Evolutionary conservation across 2,113 vertebrate genomes (phyloP).

Genomic region (Athene noctua): DNA sequence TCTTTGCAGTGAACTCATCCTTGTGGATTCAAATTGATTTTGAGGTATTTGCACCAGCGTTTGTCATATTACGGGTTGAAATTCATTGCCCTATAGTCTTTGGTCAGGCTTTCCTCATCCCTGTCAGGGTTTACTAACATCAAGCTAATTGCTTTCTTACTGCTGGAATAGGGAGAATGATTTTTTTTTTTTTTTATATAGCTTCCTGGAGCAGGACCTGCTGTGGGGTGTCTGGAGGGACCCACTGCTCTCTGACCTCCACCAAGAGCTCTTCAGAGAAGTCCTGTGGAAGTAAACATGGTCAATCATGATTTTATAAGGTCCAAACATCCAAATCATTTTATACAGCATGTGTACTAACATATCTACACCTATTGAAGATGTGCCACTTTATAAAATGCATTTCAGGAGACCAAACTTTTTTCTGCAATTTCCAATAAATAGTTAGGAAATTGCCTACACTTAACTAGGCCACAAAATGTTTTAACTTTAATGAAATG

Average conservation of each 20-base stretch:
- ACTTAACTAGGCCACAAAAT: neutral
- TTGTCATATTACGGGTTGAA: neutral
- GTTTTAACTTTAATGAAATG: conserved; percentile 1
- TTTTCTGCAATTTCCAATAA: neutral
- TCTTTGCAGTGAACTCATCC: neutral
- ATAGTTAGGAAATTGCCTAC: neutral
- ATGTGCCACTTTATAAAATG: neutral
- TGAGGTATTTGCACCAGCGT: neutral
- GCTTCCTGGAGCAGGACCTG: neutral
- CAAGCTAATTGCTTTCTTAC: neutral
- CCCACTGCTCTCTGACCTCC: neutral
- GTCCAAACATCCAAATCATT: neutral
- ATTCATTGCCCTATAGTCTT: neutral
- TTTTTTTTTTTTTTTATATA: neutral
- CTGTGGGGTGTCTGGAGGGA: neutral
- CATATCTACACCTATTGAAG: neutral
- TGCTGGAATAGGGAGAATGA: neutral
- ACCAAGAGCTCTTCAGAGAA: neutral
- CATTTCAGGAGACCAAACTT: neutral
- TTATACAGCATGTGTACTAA: neutral
- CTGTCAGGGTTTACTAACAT: neutral
- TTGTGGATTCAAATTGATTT: neutral
- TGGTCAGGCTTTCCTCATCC: neutral
- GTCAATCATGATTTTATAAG: neutral
- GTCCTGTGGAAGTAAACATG: neutral